Percentiles rank a stretch among this genome's conserved stretches.
phyloP scores from a whole-genome alignment of 2,888 invertebrate species.

The Formica aserva region DNA sequence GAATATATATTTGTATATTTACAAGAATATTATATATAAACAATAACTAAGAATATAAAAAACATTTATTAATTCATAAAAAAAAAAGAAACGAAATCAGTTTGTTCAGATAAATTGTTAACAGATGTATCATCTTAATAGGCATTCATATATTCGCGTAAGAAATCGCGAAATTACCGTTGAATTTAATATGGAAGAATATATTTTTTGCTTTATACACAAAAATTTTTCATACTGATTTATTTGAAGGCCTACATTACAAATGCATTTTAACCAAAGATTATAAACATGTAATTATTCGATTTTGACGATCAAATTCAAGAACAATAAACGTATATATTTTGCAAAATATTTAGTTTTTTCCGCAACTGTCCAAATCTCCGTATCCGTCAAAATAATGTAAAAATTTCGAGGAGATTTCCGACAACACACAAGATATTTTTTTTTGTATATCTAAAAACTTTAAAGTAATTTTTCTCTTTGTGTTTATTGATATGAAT shows the following conservation, averaged over 20 bases:
- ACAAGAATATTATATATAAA: conserved; percentile 71
- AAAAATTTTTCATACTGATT: conserved; percentile 31
- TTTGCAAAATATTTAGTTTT: not conserved
- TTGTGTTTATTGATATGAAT: not conserved
- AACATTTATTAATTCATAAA: conserved; percentile 54
- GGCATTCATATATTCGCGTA: conserved; percentile 55
- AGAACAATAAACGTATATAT: not conserved
- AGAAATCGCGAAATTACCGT: conserved; percentile 66
- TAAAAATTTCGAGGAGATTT: not conserved
- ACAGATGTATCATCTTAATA: conserved; percentile 53
- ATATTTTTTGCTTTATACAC: conserved; percentile 29
- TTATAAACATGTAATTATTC: not conserved
- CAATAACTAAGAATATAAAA: conserved; percentile 74
- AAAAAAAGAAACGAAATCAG: conserved; percentile 63
- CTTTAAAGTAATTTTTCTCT: not conserved
- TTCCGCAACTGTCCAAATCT: not conserved
- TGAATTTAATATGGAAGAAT: conserved; percentile 49
- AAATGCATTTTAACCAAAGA: conserved; percentile 30
- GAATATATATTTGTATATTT: conserved; percentile 82
- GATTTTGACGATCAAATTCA: not conserved
- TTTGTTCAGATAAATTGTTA: conserved; percentile 73
- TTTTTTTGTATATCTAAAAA: not conserved
- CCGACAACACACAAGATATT: not conserved
- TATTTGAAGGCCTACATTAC: conserved; percentile 32
- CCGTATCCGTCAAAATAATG: not conserved